Percentiles rank a stretch among this genome's conserved stretches.
Conservation (phyloP, 2,888 invertebrate genomes). For the Chymomyza fuscimana region DNA sequence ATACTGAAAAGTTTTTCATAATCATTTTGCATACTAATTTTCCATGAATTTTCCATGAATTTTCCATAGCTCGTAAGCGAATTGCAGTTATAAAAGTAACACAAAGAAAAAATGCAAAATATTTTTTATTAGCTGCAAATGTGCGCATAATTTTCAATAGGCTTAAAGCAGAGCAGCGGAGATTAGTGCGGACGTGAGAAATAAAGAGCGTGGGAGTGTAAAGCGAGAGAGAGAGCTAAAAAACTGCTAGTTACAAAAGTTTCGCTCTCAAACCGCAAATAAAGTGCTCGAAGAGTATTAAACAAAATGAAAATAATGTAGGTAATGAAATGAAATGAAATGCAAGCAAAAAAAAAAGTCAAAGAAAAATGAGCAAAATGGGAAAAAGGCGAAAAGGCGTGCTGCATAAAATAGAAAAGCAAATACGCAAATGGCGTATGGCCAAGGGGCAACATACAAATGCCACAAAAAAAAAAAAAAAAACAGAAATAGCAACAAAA, state of each 20-base stretch:
- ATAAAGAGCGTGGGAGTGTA: background rate
- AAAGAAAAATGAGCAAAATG: background rate
- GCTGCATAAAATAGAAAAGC: constrained; percentile 28
- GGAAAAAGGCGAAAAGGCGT: constrained; percentile 10
- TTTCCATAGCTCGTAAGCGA: background rate
- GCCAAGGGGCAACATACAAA: background rate
- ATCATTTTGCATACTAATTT: constrained; percentile 7
- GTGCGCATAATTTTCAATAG: constrained; percentile 11
- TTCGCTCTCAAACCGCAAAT: constrained; percentile 33
- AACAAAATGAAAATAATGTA: constrained; percentile 38
- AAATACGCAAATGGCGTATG: background rate
- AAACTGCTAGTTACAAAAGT: background rate
- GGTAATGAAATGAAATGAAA: constrained; percentile 30
- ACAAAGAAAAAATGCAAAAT: background rate
- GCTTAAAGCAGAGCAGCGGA: background rate
- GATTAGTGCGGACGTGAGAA: background rate
- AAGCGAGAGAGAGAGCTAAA: background rate
- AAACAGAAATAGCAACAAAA: background rate
- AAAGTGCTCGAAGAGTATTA: constrained; percentile 43
- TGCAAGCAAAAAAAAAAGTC: constrained; percentile 34
- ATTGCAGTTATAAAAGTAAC: background rate
- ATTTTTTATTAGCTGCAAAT: constrained; percentile 23
- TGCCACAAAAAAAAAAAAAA: background rate
- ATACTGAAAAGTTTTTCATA: background rate
- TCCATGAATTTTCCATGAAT: constrained; percentile 2